phyloP scores from a whole-genome alignment of 2,888 invertebrate species.

The Linnaemya vulpina region DNA sequence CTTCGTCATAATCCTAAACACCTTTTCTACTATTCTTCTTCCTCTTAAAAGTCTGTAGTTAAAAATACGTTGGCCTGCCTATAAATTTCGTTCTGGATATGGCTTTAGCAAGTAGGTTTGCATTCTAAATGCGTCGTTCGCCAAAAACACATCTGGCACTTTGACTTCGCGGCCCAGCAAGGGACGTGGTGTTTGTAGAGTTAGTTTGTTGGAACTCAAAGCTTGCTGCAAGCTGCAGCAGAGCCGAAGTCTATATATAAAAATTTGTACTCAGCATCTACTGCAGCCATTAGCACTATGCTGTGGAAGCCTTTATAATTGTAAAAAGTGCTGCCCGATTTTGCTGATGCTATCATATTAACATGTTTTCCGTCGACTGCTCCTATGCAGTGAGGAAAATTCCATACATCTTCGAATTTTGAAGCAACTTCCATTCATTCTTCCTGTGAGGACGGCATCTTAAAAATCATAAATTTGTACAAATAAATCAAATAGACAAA shows the following conservation, averaged over 20 bases:
- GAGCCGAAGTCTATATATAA: too few species aligned
- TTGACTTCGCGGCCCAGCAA: constrained; percentile 2
- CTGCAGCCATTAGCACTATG: not conserved
- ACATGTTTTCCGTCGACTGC: constrained; percentile 1
- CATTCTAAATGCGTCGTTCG: constrained; percentile 51
- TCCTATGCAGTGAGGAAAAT: not conserved
- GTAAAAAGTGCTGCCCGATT: not conserved
- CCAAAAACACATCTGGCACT: constrained; percentile 23
- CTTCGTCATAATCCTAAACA: constrained; percentile 32
- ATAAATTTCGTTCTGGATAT: constrained; percentile 20
- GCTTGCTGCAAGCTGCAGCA: too few species aligned
- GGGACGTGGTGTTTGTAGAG: not conserved
- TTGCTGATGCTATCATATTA: not conserved
- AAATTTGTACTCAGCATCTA: not conserved
- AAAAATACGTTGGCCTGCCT: constrained; percentile 33
- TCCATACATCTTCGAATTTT: not conserved
- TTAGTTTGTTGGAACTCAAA: not conserved
- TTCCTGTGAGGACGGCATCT: not conserved
- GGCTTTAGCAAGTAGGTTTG: constrained; percentile 30
- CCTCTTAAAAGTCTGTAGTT: constrained; percentile 27
- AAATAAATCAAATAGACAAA: too few species aligned
- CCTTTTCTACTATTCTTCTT: too few species aligned
- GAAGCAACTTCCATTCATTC: not conserved
- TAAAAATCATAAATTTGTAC: too few species aligned
- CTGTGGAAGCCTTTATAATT: not conserved